Percentiles rank a stretch among this genome's conserved stretches.
These are phyloP conservation scores for Platyura marginata DNA, from an alignment of 1,140 invertebrate species.

Conservation along the genomic window DNA sequence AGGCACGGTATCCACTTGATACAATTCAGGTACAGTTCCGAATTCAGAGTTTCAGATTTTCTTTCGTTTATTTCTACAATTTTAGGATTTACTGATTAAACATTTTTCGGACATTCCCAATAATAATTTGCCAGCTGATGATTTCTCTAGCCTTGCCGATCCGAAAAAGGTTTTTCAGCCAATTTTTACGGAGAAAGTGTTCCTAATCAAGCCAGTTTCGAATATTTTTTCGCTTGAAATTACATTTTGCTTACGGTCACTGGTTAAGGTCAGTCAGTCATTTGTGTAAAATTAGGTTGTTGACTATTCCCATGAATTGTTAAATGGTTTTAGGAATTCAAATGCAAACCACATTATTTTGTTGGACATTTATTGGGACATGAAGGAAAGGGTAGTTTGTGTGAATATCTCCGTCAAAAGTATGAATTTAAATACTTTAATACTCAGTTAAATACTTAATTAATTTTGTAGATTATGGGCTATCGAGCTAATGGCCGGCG, in stretches of 20 bases:
- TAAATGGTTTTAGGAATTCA: conserved; percentile 31
- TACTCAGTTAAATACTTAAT: conserved; percentile 3
- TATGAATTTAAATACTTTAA: conserved; percentile 18
- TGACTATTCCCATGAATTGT: neutral
- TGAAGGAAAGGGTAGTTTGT: conserved; percentile 71
- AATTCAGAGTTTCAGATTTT: neutral
- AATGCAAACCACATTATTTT: conserved; percentile 59
- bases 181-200: conserved; percentile 46
- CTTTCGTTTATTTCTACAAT: neutral
- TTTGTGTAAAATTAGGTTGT: too few relatives aligned
- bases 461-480: conserved; percentile 50
- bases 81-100: conserved; percentile 29
- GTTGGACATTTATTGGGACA: conserved; percentile 69
- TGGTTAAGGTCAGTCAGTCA: conserved; percentile 29
- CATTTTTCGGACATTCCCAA: conserved; percentile 43
- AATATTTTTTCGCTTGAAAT: conserved; percentile 47
- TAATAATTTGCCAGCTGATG: conserved; percentile 36
- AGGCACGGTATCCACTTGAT: conserved; percentile 61
- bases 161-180: conserved; percentile 35
- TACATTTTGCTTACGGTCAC: conserved; percentile 61
- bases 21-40: conserved; percentile 37
- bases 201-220: conserved; percentile 63
- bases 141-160: conserved; percentile 30
- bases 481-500: conserved; percentile 55
- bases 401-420: conserved; percentile 63